These are phyloP conservation scores for Corticium candelabrum DNA, from an alignment of 37 sponge, comb jelly and placozoan genomes.

Conservation along the genomic window DNA sequence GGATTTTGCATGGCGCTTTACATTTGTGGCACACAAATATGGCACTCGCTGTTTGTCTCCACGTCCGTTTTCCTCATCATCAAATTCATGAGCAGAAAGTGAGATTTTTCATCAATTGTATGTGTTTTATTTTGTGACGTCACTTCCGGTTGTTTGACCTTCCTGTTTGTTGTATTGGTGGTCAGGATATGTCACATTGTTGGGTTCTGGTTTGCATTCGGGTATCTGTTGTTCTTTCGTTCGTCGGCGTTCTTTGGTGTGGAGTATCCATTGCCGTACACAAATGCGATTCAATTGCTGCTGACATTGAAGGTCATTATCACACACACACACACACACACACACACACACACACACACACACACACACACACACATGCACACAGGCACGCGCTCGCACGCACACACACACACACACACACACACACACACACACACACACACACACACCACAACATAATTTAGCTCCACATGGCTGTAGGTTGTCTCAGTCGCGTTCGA, in stretches of 20 bases:
- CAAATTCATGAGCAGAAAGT: neutral
- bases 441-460: neutral
- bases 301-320: constrained; percentile 11
- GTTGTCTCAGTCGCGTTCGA: neutral
- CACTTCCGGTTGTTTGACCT: no score
- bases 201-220: constrained; percentile 19
- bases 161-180: no score
- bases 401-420: constrained; percentile 20
- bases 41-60: neutral
- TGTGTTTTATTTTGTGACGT: neutral
- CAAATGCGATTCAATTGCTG: constrained; percentile 29
- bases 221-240: constrained; percentile 31
- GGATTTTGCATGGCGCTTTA: neutral
- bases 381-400: no score
- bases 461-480: neutral
- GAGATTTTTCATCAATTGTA: neutral
- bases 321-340: neutral
- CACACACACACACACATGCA: constrained; percentile 11
- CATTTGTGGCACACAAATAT: neutral
- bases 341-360: neutral
- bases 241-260: constrained; percentile 13
- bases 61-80: neutral
- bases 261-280: constrained; percentile 11
- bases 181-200: constrained; percentile 21
- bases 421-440: constrained; percentile 6